Percentiles rank a stretch among this genome's conserved stretches.
These are phyloP conservation scores for Chrosomus eos DNA, from an alignment of 2,797 vertebrate genomes.

Conservation along the genomic window DNA sequence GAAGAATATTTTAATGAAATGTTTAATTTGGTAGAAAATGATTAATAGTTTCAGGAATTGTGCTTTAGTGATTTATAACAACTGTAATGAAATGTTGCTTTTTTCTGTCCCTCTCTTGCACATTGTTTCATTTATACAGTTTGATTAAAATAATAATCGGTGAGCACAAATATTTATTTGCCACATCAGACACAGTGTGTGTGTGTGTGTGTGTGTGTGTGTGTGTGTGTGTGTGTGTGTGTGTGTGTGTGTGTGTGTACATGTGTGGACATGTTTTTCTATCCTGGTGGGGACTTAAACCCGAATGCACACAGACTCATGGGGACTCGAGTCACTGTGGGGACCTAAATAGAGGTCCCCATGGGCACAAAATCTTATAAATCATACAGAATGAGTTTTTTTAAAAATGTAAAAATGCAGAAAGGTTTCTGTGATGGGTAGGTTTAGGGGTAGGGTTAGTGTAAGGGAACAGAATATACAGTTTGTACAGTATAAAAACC, in stretches of 20 bases:
- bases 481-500: too few relatives aligned
- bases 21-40: neutral
- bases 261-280: too few relatives aligned
- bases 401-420: too few relatives aligned
- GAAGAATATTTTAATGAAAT: neutral
- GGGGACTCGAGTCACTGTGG: too few relatives aligned
- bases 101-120: neutral
- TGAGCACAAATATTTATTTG: neutral
- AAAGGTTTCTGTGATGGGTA: too few relatives aligned
- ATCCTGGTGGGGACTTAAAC: too few relatives aligned
- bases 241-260: neutral
- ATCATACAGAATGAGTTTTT: too few relatives aligned
- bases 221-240: neutral
- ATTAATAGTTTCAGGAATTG: neutral
- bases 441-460: too few relatives aligned
- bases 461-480: too few relatives aligned
- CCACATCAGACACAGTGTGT: constrained; percentile 13
- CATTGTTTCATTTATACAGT: neutral
- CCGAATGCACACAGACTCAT: too few relatives aligned
- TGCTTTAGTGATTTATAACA: neutral
- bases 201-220: neutral
- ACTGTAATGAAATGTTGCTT: neutral
- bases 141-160: constrained; percentile 1
- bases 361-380: too few relatives aligned
- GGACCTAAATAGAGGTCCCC: too few relatives aligned